Base-by-base conservation (phyloP, 2,888 invertebrate species). In the Leptura quadrifasciata region DNA sequence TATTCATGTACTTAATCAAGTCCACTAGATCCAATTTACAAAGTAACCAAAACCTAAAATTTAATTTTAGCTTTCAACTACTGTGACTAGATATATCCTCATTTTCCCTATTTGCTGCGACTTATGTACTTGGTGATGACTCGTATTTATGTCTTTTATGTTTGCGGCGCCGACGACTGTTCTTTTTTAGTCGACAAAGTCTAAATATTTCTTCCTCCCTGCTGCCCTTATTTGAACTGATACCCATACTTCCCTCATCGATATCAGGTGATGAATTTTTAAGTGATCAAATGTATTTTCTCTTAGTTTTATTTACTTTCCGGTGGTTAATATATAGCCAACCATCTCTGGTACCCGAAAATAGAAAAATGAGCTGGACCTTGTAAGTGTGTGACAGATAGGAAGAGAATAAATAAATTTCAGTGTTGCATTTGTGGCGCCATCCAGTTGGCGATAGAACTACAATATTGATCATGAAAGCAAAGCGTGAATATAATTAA, bases 1-100 rank as follows among this genome's bases (percentile, higher is more conserved):
- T 58, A 58, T 3, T 58, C 10, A 58, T 58, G 58, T 15, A 58
- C 58, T 18, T 58, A 58, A 12, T 21, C 58, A 58, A 21, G 58
- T 58, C 2, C 24, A 58, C 58, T 58, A 58, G 21, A 6, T 5
- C 24, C 24, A 24, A 20, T n/a, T n/a, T n/a, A n/a, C n/a, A n/a
- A n/a, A n/a, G n/a, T n/a, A n/a, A n/a, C n/a, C n/a, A n/a, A n/a
- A n/a, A n/a, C n/a, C n/a, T n/a, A n/a, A n/a, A n/a, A 18, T 21
- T 1, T 58, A 9, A 15, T 21, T 21, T 58, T 9, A 24, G 8
- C 1, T 24, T 20, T 8, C 12, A 18, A 20, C 21, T 58, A 58
- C 24, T 18, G 18, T 20, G 21, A 58, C 31, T 31, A 31, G 31
- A 3, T 8, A 58, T 4, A 21, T 21, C 58, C 24, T 58, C 58